Conservation (phyloP, 2,888 invertebrate species). For the Lordiphosa andalusiaca region DNA sequence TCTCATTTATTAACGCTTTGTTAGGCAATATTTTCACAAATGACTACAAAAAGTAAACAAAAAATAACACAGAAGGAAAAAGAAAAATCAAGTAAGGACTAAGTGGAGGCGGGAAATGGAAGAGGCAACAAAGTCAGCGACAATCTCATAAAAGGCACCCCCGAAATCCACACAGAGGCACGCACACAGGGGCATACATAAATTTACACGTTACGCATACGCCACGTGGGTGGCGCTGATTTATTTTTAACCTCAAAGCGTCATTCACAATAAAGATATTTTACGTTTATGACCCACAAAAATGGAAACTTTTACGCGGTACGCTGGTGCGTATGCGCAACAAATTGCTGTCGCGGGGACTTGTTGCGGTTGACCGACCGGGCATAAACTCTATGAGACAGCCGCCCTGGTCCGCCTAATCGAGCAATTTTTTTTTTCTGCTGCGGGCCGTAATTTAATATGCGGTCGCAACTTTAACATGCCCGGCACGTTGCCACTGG, state of each 20-base stretch:
- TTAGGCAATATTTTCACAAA: slow-evolving; percentile 67
- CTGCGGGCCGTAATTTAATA: slow-evolving; percentile 65
- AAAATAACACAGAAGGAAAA: slow-evolving; percentile 12
- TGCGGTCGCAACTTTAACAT: slow-evolving; percentile 58
- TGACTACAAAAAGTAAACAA: slow-evolving; percentile 54
- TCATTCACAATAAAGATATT: slow-evolving; percentile 66
- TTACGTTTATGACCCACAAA: slow-evolving; percentile 61
- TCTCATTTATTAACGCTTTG: slow-evolving; percentile 76
- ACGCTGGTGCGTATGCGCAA: slow-evolving; percentile 68
- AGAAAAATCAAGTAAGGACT: slow-evolving; percentile 24
- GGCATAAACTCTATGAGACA: slow-evolving; percentile 44
- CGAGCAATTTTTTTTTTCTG: slow-evolving; percentile 44
- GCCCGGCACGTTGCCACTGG: slow-evolving; percentile 49
- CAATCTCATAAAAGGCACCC: slow-evolving; percentile 33
- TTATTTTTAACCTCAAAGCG: slow-evolving; percentile 73
- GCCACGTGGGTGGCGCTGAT: slow-evolving; percentile 49
- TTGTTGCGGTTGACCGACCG: slow-evolving; percentile 57
- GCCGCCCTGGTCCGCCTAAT: slow-evolving; percentile 35
- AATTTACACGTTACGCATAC: slow-evolving; percentile 58
- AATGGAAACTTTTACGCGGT: slow-evolving; percentile 43
- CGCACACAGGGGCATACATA: slow-evolving; percentile 24
- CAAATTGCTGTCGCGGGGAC: slow-evolving; percentile 53
- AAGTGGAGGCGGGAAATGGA: slow-evolving; percentile 30
- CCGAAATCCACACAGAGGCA: slow-evolving; percentile 7
- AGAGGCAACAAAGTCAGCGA: slow-evolving; percentile 17